Base-by-base conservation (phyloP, 2,797 vertebrate genomes). In the Periophthalmus magnuspinnatus region DNA sequence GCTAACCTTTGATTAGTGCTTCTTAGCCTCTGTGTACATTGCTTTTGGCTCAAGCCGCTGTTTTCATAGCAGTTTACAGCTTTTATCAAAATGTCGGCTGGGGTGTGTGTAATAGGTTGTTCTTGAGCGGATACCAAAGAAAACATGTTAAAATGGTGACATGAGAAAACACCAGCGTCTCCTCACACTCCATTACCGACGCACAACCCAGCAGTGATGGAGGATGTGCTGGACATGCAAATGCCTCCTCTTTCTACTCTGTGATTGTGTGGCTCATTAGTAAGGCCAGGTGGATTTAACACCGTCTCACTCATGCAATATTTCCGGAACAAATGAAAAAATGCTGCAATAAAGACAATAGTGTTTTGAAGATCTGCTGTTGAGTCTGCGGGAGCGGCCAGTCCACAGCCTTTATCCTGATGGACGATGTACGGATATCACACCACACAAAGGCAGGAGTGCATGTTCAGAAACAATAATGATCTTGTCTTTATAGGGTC, bases 401-500 rank as follows among this genome's bases (percentile, higher is more conserved):
- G 41, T 45, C 14, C 9, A 16, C 56, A 16, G 24, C 41, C 41
- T 28, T 64, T 64, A 41, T 17, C 41, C 19, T 21, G 32, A 52
- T n/a, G 19, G 64, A 50, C 34, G 34, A 52, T 33, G 28, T 4
- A 19, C 59, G 28, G 58, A 61, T 22, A 8, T 59, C 55, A 54
- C 8, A 33, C 58, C 55, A 21, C n/a, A n/a, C 52, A 21, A 54
- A 54, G 50, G 50, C n/a, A 11, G n/a, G 9, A n/a, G 48, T 55
- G 21, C 21, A 22, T 55, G 52, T 55, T 21, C 13, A 24, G n/a
- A 64, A 60, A 41, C 74, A 69, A 69, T 65, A 76, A 74, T 56
- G 69, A 76, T 41, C 59, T 50, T 21, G 67, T 56, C 58, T 80
- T 65, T 75, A 50, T 75, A 65, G 74, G n/a, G 33, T 69, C 69